Percentiles rank a stretch among this genome's conserved stretches.
Evolutionary conservation across 1,140 invertebrate genomes (phyloP).

Genomic region (Daktulosphaira vitifoliae): DNA sequence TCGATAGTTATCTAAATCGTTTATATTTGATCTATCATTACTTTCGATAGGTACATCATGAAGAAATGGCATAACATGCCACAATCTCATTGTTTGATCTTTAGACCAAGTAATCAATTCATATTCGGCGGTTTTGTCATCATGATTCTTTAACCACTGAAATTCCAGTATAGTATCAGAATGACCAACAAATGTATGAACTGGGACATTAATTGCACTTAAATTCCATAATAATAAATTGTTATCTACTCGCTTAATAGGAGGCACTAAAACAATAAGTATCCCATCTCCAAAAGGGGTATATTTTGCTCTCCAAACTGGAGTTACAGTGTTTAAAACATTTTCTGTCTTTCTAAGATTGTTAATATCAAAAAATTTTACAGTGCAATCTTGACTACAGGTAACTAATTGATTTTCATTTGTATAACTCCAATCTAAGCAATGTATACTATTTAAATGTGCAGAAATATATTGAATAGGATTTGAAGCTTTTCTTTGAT

Average conservation of each 20-base stretch:
- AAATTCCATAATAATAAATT: constrained; percentile 74
- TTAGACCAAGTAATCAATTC: constrained; percentile 93
- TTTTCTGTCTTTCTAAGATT: constrained; percentile 72
- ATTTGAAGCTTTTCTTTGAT: constrained; percentile 74
- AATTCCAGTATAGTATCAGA: constrained; percentile 90
- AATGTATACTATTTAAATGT: constrained; percentile 85
- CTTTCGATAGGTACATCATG: constrained; percentile 54
- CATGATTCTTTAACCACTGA: constrained; percentile 62
- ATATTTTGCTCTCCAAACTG: constrained; percentile 88
- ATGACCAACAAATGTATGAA: constrained; percentile 84
- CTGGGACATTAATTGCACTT: constrained; percentile 56
- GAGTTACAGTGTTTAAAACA: constrained; percentile 71
- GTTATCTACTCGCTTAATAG: constrained; percentile 68
- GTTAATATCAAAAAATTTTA: constrained; percentile 88
- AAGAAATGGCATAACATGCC: constrained; percentile 76
- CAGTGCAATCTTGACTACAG: constrained; percentile 86
- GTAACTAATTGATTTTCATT: constrained; percentile 81
- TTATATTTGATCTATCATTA: background rate
- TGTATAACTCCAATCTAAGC: constrained; percentile 84
- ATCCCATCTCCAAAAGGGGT: constrained; percentile 88
- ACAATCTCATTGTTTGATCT: constrained; percentile 84
- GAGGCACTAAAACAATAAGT: constrained; percentile 79
- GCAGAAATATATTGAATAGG: constrained; percentile 89
- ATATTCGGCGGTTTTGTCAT: constrained; percentile 49
- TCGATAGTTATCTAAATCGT: constrained; percentile 3